Percentiles rank a stretch among this genome's conserved stretches.
Evolutionary conservation across 2,797 vertebrate species (phyloP).

Genomic region (Chaenodraco wilsoni): DNA sequence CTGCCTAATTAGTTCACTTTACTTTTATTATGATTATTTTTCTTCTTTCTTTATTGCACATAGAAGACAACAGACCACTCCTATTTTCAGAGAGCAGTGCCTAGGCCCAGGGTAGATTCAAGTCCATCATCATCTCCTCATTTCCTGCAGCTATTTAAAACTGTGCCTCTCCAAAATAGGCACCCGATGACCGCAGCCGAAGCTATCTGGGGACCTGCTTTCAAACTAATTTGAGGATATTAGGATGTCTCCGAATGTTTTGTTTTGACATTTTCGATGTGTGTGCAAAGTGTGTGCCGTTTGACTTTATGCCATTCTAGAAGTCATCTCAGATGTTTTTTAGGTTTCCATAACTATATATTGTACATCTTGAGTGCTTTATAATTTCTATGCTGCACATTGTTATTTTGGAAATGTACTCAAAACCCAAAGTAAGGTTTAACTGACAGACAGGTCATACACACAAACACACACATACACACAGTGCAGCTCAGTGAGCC

Average conservation of each 20-base stretch:
- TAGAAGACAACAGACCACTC: conserved; percentile 71
- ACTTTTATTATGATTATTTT: conserved; percentile 58
- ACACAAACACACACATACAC: conserved; percentile 48
- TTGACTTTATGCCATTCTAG: conserved; percentile 79
- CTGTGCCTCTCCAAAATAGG: conserved; percentile 74
- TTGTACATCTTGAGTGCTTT: conserved; percentile 87
- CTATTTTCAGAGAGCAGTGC: conserved; percentile 73
- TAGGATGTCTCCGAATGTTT: conserved; percentile 78
- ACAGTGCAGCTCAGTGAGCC: conserved; percentile 64
- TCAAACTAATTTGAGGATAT: conserved; percentile 80
- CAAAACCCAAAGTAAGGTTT: conserved; percentile 85
- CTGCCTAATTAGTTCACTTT: conserved; percentile 45
- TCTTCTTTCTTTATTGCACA: conserved; percentile 57
- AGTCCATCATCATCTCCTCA: conserved; percentile 84
- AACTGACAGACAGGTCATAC: conserved; percentile 82
- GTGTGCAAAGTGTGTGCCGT: conserved; percentile 74
- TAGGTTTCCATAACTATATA: conserved; percentile 86
- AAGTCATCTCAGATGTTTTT: conserved; percentile 80
- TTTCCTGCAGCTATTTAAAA: conserved; percentile 82
- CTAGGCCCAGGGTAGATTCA: conserved; percentile 74
- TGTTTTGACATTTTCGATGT: conserved; percentile 80
- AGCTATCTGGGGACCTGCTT: conserved; percentile 77
- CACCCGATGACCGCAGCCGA: conserved; percentile 71
- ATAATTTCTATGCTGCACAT: conserved; percentile 87
- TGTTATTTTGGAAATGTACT: conserved; percentile 89